Percentiles rank a stretch among this genome's conserved stretches.
These are phyloP conservation scores for Lophius americanus DNA, from an alignment of 2,797 vertebrate genomes.

Conservation along the genomic window DNA sequence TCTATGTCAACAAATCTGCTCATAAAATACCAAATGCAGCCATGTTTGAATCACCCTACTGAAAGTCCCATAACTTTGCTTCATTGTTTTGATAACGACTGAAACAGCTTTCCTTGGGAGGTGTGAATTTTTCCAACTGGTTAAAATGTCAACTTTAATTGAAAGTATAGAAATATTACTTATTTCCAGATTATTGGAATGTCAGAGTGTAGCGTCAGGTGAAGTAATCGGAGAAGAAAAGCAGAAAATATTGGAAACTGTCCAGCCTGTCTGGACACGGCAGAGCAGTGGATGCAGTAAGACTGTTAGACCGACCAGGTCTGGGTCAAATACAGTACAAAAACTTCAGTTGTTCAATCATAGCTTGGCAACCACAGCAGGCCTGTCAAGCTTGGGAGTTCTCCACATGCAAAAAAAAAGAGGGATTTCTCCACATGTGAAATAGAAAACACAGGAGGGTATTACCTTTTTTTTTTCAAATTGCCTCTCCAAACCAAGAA, in stretches of 20 bases:
- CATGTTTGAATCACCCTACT: slow-evolving; percentile 23
- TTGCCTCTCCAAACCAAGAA: not conserved
- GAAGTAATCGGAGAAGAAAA: slow-evolving; percentile 53
- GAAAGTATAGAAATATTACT: slow-evolving; percentile 29
- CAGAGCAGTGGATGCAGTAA: slow-evolving; percentile 28
- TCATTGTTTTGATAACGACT: slow-evolving; percentile 61
- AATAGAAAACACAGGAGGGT: not conserved
- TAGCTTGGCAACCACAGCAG: slow-evolving; percentile 1
- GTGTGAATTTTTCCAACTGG: slow-evolving; percentile 59
- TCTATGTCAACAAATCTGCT: slow-evolving; percentile 12
- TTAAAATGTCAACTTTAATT: slow-evolving; percentile 58
- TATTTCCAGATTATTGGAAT: slow-evolving; percentile 45
- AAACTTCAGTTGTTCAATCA: slow-evolving; percentile 35
- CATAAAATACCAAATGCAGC: slow-evolving; percentile 10
- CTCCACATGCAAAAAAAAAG: slow-evolving; percentile 8
- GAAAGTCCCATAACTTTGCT: slow-evolving; percentile 39
- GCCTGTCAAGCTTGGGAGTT: slow-evolving; percentile 30
- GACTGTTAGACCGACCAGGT: slow-evolving; percentile 28
- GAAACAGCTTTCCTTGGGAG: slow-evolving; percentile 41
- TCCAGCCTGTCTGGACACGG: slow-evolving; percentile 30
- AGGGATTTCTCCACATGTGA: slow-evolving; percentile 23
- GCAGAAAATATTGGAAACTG: slow-evolving; percentile 36
- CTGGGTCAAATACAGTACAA: slow-evolving; percentile 51
- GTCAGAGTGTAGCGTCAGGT: slow-evolving; percentile 36
- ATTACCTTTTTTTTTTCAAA: not conserved